Conservation (phyloP, 2,888 invertebrate genomes). For the Pyrrhopygopsis socrates region DNA sequence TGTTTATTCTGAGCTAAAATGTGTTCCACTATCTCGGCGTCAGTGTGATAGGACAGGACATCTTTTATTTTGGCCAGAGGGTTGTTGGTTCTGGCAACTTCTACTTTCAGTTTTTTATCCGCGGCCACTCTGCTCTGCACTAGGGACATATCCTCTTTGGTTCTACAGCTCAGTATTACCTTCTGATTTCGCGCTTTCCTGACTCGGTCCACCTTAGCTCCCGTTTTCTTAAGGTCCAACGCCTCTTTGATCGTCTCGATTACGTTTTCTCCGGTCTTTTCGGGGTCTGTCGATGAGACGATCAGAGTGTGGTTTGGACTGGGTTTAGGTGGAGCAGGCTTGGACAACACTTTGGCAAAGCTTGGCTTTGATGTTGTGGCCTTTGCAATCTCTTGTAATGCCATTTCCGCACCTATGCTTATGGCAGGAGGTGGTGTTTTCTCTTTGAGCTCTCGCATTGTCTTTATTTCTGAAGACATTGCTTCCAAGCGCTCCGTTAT, state of each 20-base stretch:
- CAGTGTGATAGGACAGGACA: slow-evolving; percentile 53
- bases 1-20: slow-evolving; percentile 58
- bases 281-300: slow-evolving; percentile 46
- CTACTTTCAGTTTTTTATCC: slow-evolving; percentile 20
- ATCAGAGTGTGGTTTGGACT: slow-evolving; percentile 62
- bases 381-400: neutral
- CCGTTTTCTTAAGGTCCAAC: slow-evolving; percentile 58
- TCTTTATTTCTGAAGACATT: neutral
- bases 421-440: neutral
- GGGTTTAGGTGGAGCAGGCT: slow-evolving; percentile 1
- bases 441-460: neutral
- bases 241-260: slow-evolving; percentile 43
- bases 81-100: slow-evolving; percentile 38
- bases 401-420: neutral
- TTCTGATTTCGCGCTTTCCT: slow-evolving; percentile 67
- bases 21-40: slow-evolving; percentile 47
- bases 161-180: slow-evolving; percentile 57
- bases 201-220: slow-evolving; percentile 55
- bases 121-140: slow-evolving; percentile 19
- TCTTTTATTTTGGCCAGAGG: slow-evolving; percentile 48
- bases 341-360: neutral
- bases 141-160: slow-evolving; percentile 26
- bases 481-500: neutral
- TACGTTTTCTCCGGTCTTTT: slow-evolving; percentile 45
- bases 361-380: neutral